Evolutionary conservation across 1,140 invertebrate species (phyloP).

Genomic region (Anastatus disparis): DNA sequence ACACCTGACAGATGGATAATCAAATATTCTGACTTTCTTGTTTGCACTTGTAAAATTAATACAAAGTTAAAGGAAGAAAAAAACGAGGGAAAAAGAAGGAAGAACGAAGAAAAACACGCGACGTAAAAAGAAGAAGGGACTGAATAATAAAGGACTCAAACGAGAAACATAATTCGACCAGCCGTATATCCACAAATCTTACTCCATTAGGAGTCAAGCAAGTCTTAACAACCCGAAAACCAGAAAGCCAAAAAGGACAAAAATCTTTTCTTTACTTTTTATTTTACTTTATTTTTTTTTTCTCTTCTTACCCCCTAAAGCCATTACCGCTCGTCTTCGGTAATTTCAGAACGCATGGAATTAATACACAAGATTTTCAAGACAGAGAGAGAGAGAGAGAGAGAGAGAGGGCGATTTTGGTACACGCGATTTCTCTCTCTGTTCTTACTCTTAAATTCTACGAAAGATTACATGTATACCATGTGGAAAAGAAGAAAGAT

Average conservation of each 20-base stretch:
- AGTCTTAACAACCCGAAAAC: neutral
- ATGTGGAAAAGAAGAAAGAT: too few relatives aligned
- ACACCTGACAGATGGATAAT: neutral
- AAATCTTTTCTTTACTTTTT: too few relatives aligned
- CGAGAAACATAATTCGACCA: neutral
- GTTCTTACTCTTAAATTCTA: too few relatives aligned
- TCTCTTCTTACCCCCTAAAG: neutral
- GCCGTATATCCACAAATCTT: neutral
- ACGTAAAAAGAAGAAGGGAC: too few relatives aligned
- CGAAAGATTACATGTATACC: too few relatives aligned
- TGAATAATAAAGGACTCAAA: neutral
- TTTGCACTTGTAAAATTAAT: conserved; percentile 5
- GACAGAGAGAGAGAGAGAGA: too few relatives aligned
- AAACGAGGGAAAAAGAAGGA: neutral
- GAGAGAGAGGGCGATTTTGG: too few relatives aligned
- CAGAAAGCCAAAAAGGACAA: conserved; percentile 22
- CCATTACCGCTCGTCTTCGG: neutral
- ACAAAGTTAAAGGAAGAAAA: neutral
- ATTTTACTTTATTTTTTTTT: neutral
- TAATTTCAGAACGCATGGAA: conserved; percentile 12
- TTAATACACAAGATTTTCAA: neutral
- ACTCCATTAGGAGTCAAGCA: conserved; percentile 13
- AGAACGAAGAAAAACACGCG: neutral
- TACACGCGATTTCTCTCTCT: neutral
- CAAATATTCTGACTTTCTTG: neutral